phyloP scores from a whole-genome alignment of 2,113 vertebrate genomes.

The Phalacrocorax carbo region DNA sequence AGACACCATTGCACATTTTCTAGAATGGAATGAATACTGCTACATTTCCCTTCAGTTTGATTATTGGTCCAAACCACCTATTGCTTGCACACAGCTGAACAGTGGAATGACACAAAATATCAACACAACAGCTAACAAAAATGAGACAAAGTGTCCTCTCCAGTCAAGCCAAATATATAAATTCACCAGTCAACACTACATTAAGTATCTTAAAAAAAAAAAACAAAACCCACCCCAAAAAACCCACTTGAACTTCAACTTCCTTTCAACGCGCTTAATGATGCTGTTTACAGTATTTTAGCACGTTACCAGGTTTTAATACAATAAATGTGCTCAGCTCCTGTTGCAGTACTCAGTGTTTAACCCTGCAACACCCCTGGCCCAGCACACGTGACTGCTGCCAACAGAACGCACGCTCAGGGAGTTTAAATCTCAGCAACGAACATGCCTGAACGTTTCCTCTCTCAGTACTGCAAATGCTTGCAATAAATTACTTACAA shows the following conservation, averaged over 20 bases:
- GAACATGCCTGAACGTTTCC: neutral
- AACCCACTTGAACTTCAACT: conserved; percentile 57
- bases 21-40: neutral
- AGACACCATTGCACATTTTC: neutral
- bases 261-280: conserved; percentile 62
- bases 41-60: neutral
- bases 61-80: neutral
- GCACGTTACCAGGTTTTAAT: conserved; percentile 5
- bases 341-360: neutral
- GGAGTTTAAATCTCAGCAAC: neutral
- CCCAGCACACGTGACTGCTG: neutral
- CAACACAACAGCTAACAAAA: neutral
- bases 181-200: conserved; percentile 51
- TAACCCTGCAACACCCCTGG: neutral
- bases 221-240: neutral
- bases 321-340: conserved; percentile 28
- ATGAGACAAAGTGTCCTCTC: conserved; percentile 16
- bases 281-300: conserved; percentile 37
- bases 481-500: conserved; percentile 30
- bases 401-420: neutral
- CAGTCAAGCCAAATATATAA: conserved; percentile 51
- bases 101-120: neutral
- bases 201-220: conserved; percentile 15
- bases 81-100: neutral
- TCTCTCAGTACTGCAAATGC: conserved; percentile 9